Conservation (phyloP, 2,113 vertebrate genomes). For the Dipodomys merriami region DNA sequence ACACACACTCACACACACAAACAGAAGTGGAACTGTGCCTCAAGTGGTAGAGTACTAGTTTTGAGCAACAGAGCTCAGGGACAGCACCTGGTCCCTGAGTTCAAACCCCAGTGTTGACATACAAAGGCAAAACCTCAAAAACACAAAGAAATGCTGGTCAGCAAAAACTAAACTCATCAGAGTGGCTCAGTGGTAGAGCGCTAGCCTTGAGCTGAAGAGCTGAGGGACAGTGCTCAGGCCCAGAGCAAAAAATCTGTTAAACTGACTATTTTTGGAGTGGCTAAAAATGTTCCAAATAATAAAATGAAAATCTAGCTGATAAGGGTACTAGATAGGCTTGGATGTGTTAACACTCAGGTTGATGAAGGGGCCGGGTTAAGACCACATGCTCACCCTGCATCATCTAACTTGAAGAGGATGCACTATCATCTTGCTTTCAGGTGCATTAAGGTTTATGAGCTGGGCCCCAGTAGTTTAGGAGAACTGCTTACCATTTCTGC, state of each 20-base stretch:
- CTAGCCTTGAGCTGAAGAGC: too few species aligned
- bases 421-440: rapidly evolving
- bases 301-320: slow-evolving; percentile 4
- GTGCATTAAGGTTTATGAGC: not conserved
- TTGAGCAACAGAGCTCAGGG: too few species aligned
- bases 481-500: slow-evolving; percentile 86
- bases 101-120: too few species aligned
- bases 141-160: not conserved
- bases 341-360: not conserved
- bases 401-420: not conserved
- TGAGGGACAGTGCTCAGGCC: too few species aligned
- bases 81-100: too few species aligned
- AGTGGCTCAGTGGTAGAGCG: too few species aligned
- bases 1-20: too few species aligned
- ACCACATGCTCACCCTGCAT: not conserved
- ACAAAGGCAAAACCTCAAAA: too few species aligned
- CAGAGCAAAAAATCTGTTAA: not conserved
- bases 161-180: not conserved
- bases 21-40: too few species aligned
- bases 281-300: not conserved
- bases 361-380: not conserved
- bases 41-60: too few species aligned
- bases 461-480: not conserved
- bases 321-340: not conserved
- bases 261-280: not conserved